These are phyloP conservation scores for Teleogryllus oceanicus DNA, from an alignment of 2,888 invertebrate genomes.

Conservation along the genomic window DNA sequence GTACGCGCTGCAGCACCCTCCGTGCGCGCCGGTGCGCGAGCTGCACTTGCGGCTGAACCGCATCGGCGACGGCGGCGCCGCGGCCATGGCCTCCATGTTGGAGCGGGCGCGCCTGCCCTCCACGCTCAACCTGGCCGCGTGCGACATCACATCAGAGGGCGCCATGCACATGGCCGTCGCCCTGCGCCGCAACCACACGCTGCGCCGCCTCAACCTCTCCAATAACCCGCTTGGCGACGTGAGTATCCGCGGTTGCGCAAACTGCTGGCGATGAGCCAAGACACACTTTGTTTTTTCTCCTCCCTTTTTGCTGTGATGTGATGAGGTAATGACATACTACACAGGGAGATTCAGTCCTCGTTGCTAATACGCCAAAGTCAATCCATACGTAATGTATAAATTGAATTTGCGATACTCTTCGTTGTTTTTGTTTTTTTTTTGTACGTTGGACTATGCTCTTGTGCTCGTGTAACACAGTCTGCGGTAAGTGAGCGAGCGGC, in stretches of 20 bases:
- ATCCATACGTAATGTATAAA: too few relatives aligned
- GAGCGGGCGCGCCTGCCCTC: neutral
- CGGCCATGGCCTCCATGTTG: neutral
- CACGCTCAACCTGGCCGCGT: neutral
- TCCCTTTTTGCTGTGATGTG: too few relatives aligned
- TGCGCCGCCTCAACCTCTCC: slow-evolving; percentile 1
- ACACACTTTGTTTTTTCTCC: too few relatives aligned
- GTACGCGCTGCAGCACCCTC: neutral
- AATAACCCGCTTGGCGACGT: neutral
- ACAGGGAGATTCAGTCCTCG: too few relatives aligned
- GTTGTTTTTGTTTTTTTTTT: too few relatives aligned
- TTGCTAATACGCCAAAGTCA: too few relatives aligned
- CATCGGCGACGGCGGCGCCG: neutral
- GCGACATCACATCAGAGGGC: neutral
- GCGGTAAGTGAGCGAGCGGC: too few relatives aligned
- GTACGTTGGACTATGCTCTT: too few relatives aligned
- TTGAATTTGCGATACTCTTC: too few relatives aligned
- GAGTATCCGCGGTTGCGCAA: neutral
- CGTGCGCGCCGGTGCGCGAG: neutral
- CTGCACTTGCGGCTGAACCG: neutral
- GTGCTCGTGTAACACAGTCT: too few relatives aligned
- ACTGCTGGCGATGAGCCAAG: too few relatives aligned
- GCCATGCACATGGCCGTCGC: neutral
- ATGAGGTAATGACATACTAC: too few relatives aligned
- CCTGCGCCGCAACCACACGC: neutral